Base-by-base conservation (phyloP, 2,888 invertebrate species). In the Rhorus exstirpatorius region DNA sequence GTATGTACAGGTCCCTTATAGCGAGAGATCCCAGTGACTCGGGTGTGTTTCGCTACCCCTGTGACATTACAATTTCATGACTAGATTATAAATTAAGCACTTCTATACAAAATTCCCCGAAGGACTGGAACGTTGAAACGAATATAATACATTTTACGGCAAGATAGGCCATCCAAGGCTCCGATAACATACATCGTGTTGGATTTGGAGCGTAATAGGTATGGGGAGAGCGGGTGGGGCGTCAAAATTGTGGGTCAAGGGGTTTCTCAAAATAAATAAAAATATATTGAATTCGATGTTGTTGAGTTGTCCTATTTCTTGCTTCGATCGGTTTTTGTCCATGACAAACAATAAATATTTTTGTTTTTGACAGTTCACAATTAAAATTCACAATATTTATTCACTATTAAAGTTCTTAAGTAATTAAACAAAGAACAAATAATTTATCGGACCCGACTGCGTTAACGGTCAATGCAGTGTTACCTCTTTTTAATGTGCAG, bases 51-150 rank as follows among this genome's bases (percentile, higher is more conserved):
- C 41, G 26, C 12, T 17, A 31, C 31, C 58, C 60, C 71, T 17
- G 60, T 17, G 31, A 17, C 31, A 44, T 49, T 65, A 44, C n/a
- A 8, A 55, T 49, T 53, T 44, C 44, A 6, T 12, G 38, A 41
- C 41, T 17, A 58, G 31, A 53, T 75, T 12, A 31, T 75, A 53
- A 65, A 53, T 75, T 31, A 26, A 55, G 7, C 17, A 26, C 31
- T 19, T n/a, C 14, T n/a, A 10, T n/a, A n/a, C n/a, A 26, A 55
- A 41, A 19, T 7, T 65, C 26, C n/a, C 14, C 24, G 17, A 44
- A 10, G 53, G 38, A 7, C 14, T 19, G 17, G 21, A 17, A 67
- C 35, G 38, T 65, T 44, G 46, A 8, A 7, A 70, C 24, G 38
- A 70, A 70, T 26, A 12, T 41, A 17, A 41, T 12, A 55, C 41